phyloP scores from a whole-genome alignment of 2,888 invertebrate species.

The Pammene fasciana region DNA sequence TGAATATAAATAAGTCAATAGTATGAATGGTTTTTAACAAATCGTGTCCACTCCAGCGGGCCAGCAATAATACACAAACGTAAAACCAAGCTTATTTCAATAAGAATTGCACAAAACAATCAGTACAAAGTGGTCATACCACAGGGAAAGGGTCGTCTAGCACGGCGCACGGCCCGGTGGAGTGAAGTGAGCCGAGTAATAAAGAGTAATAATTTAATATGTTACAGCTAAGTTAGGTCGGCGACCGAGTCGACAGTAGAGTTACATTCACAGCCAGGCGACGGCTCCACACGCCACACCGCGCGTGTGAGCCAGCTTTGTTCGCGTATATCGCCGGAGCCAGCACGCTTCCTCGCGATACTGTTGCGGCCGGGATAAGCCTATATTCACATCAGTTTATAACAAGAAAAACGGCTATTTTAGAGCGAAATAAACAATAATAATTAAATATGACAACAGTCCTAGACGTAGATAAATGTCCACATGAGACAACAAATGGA shows the following conservation, averaged over 20 bases:
- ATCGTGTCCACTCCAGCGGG: conserved; percentile 1
- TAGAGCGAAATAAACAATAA: neutral
- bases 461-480: neutral
- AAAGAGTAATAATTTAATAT: conserved; percentile 67
- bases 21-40: neutral
- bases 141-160: neutral
- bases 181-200: conserved; percentile 45
- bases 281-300: neutral
- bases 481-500: neutral
- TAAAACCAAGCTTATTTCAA: neutral
- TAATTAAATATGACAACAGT: conserved; percentile 3
- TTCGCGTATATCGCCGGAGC: neutral
- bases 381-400: neutral
- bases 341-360: neutral
- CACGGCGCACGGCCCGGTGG: conserved; percentile 17
- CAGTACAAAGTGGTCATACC: neutral
- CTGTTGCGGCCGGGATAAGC: neutral
- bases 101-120: neutral
- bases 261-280: conserved; percentile 76
- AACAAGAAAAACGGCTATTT: neutral
- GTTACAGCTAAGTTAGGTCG: conserved; percentile 54
- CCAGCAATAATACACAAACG: neutral
- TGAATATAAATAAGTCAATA: conserved; percentile 26
- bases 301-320: neutral
- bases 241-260: conserved; percentile 53